Evolutionary conservation across 1,140 invertebrate genomes (phyloP), one percentile per base, ranked within the genome.

Genomic region (Eulimnadia texana): DNA sequence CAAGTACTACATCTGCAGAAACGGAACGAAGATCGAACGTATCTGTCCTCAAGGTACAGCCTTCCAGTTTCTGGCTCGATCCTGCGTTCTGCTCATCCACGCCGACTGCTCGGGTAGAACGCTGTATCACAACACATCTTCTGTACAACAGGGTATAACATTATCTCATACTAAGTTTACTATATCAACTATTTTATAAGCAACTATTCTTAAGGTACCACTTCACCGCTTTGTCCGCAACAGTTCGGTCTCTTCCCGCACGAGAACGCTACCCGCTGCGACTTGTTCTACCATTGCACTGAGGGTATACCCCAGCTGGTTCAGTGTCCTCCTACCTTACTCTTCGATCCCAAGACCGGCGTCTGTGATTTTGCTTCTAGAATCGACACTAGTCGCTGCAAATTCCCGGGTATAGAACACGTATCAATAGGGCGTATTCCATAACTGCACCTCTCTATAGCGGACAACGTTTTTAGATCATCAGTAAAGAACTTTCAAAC

Each of bases 1-100:
- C 55, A 57, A 57, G 20, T 57, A 57, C 20, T 57, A 33, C 28
- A 33, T 57, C 16, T 57, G 55, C 22, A 29, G 27, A 3, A 10
- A 27, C 13, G 24, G 11, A 20, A 33, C 25, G n/a, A 29, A 33
- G 16, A 33, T 57, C 2, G 25, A 20, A 1, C 55, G 22, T 9
- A 22, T 57, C 55, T 57, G 55, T 20, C 55, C 55, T 2, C 2
- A 29, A 3, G 55, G 55, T 20, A 57, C 29, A 27, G 55, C 55
- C 28, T 57, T 57, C 13, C 24, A 57, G 16, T 57, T 29, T 27
- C 27, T 27, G 11, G 20, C 22, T 20, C 24, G 33, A 29, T 23
- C 22, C 13, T 57, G 55, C 27, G 27, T 16, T 1, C 28, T 57
- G 25, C 27, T 29, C 20, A 27, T 29, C 3, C 55, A 20, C 25